Base-by-base conservation (phyloP, 2,888 invertebrate genomes). In the Nebria salina region DNA sequence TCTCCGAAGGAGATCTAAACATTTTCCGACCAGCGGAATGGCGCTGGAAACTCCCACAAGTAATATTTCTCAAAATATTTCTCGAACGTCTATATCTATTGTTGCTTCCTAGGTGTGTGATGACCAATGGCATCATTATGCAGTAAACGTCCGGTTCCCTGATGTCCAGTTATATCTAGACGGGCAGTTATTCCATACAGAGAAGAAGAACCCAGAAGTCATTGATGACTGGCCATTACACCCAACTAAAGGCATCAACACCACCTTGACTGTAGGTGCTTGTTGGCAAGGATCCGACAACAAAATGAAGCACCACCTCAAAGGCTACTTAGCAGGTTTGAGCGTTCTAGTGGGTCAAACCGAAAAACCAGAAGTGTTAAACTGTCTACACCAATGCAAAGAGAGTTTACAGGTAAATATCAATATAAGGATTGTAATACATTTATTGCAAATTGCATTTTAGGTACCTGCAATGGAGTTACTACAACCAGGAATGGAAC, bases 171-270 rank as follows among this genome's bases (percentile, higher is more conserved):
- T 98, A 82, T 96, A 93, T 88, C 93, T 98, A 83, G 98, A 98
- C 89, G 98, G 98, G 0, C 94, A 94, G 86, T 90, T 93, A 72
- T 93, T 89, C 85, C 88, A 89, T 76, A 83, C 84, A 0, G 93
- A 92, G 85, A 92, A 95, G 86, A 94, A 94, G 87, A 98, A 97
- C 85, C 98, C 98, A 0, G 98, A 99, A 89, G 97, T 99, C 74
- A 97, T 99, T 87, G 99, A 99, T 88, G 99, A 99, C 90, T 99
- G 98, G 98, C 98, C 99, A 0, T 91, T 99, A 70, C 99, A 99
- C 88, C 97, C 97, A 8, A 97, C 98, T 0, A 96, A 96, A 85
- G 97, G 96, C 0, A 93, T 97, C 84, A 97, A 97, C 88, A 99
- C 98, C 8, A 97, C 97, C 6, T 90, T 99, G 68, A 95, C 96